Evolutionary conservation across 2,888 invertebrate species (phyloP).

Genomic region (Pardosa pseudoannulata): DNA sequence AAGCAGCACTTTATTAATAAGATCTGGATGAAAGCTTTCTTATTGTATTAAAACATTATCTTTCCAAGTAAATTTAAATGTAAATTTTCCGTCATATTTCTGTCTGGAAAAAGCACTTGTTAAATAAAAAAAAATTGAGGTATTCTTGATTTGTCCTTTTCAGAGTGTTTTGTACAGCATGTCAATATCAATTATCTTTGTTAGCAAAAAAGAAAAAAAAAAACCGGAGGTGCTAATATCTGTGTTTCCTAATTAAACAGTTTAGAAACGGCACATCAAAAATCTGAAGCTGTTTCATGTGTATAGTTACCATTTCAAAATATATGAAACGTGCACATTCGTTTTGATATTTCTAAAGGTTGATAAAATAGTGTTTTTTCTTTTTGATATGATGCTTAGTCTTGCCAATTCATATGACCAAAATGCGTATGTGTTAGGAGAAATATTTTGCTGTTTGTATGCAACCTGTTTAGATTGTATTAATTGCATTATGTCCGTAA

Average conservation of each 20-base stretch:
- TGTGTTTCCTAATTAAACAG: background rate
- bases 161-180: too few relatives aligned
- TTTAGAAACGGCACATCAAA: constrained; percentile 1
- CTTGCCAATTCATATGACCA: constrained; percentile 3
- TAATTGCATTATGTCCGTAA: too few relatives aligned
- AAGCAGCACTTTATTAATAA: too few relatives aligned
- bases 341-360: background rate
- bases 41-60: too few relatives aligned
- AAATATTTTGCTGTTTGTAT: too few relatives aligned
- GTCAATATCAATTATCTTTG: background rate
- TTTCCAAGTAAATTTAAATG: too few relatives aligned
- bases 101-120: too few relatives aligned
- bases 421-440: background rate
- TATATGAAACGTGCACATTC: background rate
- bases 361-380: background rate
- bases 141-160: too few relatives aligned
- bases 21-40: too few relatives aligned
- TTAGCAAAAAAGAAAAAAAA: background rate
- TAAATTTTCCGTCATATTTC: too few relatives aligned
- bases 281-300: background rate
- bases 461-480: too few relatives aligned
- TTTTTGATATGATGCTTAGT: background rate
- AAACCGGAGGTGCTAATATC: background rate
- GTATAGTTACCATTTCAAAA: background rate
- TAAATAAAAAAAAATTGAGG: too few relatives aligned